phyloP scores from a whole-genome alignment of 2,888 invertebrate species.

The Carpatolechia fugitivella region DNA sequence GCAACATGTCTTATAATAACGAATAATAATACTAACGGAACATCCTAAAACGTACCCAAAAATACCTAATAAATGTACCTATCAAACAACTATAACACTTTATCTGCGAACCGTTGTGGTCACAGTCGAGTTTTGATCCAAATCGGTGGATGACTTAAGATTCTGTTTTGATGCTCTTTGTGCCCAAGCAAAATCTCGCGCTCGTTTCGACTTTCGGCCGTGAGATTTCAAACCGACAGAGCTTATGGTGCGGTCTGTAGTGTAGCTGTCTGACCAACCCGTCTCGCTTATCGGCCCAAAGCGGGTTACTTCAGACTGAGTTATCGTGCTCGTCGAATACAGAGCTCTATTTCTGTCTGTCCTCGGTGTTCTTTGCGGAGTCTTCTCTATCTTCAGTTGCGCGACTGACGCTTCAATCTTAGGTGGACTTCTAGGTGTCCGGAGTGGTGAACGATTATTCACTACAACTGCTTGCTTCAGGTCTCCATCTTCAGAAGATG shows the following conservation, averaged over 20 bases:
- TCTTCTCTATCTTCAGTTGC: constrained; percentile 47
- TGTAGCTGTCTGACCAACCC: constrained; percentile 39
- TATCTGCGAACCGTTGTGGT: constrained; percentile 40
- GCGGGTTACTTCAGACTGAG: constrained; percentile 42
- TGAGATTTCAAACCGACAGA: constrained; percentile 48
- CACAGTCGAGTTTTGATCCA: not conserved
- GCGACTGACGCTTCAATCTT: constrained; percentile 57
- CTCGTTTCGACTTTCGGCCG: constrained; percentile 40
- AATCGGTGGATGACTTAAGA: not conserved
- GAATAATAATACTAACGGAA: constrained; percentile 37
- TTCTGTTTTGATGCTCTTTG: constrained; percentile 49
- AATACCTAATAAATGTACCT: constrained; percentile 34
- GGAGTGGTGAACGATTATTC: not conserved
- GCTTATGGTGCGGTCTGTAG: constrained; percentile 40
- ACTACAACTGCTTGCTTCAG: not conserved
- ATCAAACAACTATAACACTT: constrained; percentile 36
- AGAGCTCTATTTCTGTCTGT: constrained; percentile 20
- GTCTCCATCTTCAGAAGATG: constrained; percentile 22
- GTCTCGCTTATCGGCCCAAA: constrained; percentile 41
- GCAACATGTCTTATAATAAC: constrained; percentile 43
- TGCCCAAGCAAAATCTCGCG: constrained; percentile 57
- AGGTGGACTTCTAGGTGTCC: constrained; percentile 48
- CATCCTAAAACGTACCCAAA: constrained; percentile 35
- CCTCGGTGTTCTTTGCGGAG: constrained; percentile 12
- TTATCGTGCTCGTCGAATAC: constrained; percentile 49